A percentile compares a stretch with the other conserved stretches of the same genome.
Evolutionary conservation across 2,888 invertebrate species (phyloP).

Genomic region (Eupeodes luniger): DNA sequence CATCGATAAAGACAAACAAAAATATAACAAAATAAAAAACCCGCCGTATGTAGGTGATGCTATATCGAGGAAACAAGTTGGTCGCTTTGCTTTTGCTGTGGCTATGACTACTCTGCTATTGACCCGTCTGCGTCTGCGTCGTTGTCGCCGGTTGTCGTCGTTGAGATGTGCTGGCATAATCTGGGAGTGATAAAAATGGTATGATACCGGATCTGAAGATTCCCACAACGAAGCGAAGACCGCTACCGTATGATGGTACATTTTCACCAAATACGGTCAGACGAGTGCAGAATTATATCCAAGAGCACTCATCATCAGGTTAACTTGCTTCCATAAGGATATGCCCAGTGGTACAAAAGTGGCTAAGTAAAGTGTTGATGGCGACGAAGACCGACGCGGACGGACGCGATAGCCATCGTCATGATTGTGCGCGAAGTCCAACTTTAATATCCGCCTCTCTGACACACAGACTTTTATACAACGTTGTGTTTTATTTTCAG

Average conservation of each 20-base stretch:
- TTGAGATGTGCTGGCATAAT: not conserved
- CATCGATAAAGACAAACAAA: not conserved
- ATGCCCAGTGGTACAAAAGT: conserved; percentile 18
- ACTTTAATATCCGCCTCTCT: conserved; percentile 69
- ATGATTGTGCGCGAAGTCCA: conserved; percentile 54
- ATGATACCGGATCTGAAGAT: conserved; percentile 75
- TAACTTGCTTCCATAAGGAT: conserved; percentile 65
- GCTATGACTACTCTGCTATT: conserved; percentile 18
- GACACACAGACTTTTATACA: conserved; percentile 29
- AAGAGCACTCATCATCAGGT: conserved; percentile 33
- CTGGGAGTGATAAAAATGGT: conserved; percentile 62
- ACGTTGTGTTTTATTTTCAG: conserved; percentile 19
- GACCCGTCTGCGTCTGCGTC: conserved; percentile 15
- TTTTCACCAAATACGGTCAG: conserved; percentile 70
- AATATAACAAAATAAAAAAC: conserved; percentile 35
- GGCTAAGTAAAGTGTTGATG: conserved; percentile 61
- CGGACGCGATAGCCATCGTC: conserved; percentile 44
- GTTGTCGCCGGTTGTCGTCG: not conserved
- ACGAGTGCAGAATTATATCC: conserved; percentile 63
- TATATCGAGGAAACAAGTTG: conserved; percentile 74
- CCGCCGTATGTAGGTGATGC: conserved; percentile 70
- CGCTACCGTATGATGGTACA: conserved; percentile 60
- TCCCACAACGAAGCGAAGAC: conserved; percentile 66
- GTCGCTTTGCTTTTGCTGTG: not conserved
- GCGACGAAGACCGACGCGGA: not conserved